Evolutionary conservation across 2,888 invertebrate species (phyloP), one percentile per base, ranked within the genome.

Genomic region (Aricia artaxerxes): DNA sequence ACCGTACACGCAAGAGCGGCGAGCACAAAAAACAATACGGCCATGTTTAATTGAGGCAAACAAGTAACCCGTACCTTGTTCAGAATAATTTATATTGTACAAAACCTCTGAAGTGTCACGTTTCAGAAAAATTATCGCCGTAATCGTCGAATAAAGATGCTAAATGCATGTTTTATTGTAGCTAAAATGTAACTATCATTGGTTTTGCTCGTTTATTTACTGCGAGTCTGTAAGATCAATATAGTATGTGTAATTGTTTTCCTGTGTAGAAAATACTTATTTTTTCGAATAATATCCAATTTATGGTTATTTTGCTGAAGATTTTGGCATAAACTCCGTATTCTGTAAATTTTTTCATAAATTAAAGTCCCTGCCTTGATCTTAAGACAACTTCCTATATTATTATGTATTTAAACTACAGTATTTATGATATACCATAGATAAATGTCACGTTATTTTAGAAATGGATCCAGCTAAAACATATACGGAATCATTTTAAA

Each of bases 61-160:
- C 16, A 57, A 69, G 69, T 38, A 69, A 69, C 35, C 69, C 13
- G 69, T 69, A 69, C 69, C 69, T 69, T 35, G 69, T 38, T 35
- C 4, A 5, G 13, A 69, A 69, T 69, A 69, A 69, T 85, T 83
- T 82, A 84, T 83, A 84, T 80, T 81, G 77, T 80, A 75, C 11
- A 31, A 76, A 80, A 82, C 83, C 82, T 81, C 84, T 81, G 81
- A 84, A 84, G 85, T 84, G 88, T 88, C 91, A 91, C 91, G 91
- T 91, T 79, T 72, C 13, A 81, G 79, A 79, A 79, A 81, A 80
- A 82, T 83, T 87, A 90, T 89, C 87, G 49, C 49, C 24, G 44
- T 75, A 49, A 44, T 49, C 24, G 44, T 24, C 75, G 24, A 75
- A 49, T 75, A 24, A 75, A 44, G 69, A 35, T 44, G n/a, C 40